Evolutionary conservation across 2,113 vertebrate species (phyloP).

Genomic region (Xiphorhynchus elegans): DNA sequence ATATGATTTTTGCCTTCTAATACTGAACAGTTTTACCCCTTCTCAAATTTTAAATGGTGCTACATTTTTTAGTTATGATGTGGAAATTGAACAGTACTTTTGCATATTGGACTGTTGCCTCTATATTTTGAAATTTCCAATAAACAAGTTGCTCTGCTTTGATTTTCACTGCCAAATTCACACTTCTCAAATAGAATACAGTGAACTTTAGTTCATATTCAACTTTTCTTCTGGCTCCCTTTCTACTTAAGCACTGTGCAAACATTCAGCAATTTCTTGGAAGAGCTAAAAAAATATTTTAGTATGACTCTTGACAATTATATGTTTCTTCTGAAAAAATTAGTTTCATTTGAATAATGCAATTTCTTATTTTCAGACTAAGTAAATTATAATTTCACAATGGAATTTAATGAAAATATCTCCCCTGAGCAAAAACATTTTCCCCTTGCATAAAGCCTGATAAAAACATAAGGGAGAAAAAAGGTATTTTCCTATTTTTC

Average conservation of each 20-base stretch:
- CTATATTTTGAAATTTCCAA: neutral
- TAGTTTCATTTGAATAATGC: neutral
- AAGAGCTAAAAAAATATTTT: neutral
- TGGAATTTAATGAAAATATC: neutral
- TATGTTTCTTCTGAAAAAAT: conserved; percentile 12
- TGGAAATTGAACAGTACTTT: neutral
- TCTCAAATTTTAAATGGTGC: neutral
- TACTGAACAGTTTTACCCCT: neutral
- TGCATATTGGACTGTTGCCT: neutral
- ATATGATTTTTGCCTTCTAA: neutral
- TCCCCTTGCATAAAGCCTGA: neutral
- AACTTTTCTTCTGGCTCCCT: neutral
- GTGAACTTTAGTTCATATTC: neutral
- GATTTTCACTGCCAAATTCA: conserved; percentile 21
- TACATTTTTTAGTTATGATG: neutral
- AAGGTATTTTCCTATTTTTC: neutral
- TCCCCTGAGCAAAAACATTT: neutral
- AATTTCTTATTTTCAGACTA: neutral
- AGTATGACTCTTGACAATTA: neutral
- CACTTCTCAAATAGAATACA: conserved; percentile 23
- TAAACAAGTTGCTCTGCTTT: conserved; percentile 4
- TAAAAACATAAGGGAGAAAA: neutral
- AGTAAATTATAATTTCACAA: neutral
- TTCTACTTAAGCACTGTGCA: neutral
- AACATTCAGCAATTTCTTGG: neutral